A percentile compares a stretch with the other conserved stretches of the same genome.
phyloP scores from a whole-genome alignment of 2,113 vertebrate species.

The Crotophaga sulcirostris region DNA sequence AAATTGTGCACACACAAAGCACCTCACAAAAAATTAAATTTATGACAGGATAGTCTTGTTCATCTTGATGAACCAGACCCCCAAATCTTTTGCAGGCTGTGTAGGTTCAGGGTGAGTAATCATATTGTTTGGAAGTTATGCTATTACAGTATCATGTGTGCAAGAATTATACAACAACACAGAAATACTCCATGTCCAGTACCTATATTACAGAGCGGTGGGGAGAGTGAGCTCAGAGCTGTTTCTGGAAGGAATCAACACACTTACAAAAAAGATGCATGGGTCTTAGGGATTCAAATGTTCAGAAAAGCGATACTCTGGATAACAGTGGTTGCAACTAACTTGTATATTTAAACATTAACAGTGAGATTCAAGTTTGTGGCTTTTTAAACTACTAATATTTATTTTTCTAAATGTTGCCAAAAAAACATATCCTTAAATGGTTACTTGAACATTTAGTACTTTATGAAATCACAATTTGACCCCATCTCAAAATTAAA shows the following conservation, averaged over 20 bases:
- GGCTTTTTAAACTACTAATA: not conserved
- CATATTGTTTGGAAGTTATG: not conserved
- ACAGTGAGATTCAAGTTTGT: not conserved
- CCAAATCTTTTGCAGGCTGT: not conserved
- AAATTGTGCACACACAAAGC: conserved; percentile 21
- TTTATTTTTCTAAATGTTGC: not conserved
- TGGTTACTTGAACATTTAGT: not conserved
- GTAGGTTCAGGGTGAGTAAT: not conserved
- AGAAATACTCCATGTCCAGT: not conserved
- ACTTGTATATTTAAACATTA: not conserved
- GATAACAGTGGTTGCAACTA: not conserved
- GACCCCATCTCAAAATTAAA: not conserved
- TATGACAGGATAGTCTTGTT: conserved; percentile 7
- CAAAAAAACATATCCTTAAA: not conserved
- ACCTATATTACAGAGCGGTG: not conserved
- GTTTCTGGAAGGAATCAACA: not conserved
- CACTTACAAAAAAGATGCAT: not conserved
- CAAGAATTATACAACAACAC: not conserved
- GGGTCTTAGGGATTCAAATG: not conserved
- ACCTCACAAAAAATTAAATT: conserved; percentile 15
- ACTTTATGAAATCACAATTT: not conserved
- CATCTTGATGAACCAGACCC: conserved; percentile 1
- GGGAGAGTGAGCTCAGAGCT: not conserved
- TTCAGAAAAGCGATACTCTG: not conserved
- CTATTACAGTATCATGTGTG: not conserved